phyloP scores from a whole-genome alignment of 92 coral and sea anemone genomes.

The Desmophyllum pertusum region DNA sequence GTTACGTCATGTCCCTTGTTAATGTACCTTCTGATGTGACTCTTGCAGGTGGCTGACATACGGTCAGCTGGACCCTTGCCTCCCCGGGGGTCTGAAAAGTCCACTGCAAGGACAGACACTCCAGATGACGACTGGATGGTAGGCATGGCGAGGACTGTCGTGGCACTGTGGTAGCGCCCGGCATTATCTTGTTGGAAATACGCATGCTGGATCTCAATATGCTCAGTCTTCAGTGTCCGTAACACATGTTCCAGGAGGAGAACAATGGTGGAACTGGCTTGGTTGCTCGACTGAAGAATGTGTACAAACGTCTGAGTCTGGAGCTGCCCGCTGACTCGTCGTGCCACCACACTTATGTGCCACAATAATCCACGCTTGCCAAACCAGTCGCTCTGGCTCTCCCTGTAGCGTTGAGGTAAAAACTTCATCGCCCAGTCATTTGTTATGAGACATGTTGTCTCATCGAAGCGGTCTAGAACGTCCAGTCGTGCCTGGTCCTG shows the following conservation, averaged over 20 bases:
- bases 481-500: too few species aligned
- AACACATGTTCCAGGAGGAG: constrained; percentile 17
- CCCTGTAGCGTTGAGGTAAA: too few species aligned
- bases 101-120: neutral
- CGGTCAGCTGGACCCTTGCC: constrained; percentile 1
- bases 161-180: constrained; percentile 40
- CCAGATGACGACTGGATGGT: neutral
- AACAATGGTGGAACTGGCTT: constrained; percentile 3
- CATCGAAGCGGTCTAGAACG: too few species aligned
- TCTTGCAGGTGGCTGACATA: neutral
- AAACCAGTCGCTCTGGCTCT: constrained; percentile 22
- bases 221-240: constrained; percentile 21
- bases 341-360: constrained; percentile 34
- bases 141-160: neutral
- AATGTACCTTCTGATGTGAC: constrained; percentile 7
- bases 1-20: constrained; percentile 32
- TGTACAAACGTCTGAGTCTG: constrained; percentile 25
- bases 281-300: constrained; percentile 9
- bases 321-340: constrained; percentile 12
- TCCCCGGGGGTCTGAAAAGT: constrained; percentile 6
- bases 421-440: too few species aligned
- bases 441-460: too few species aligned
- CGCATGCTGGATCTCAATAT: neutral
- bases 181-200: constrained; percentile 25
- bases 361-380: constrained; percentile 30